These are phyloP conservation scores for Pterophyllum scalare DNA, from an alignment of 2,113 vertebrate species.

Conservation along the genomic window DNA sequence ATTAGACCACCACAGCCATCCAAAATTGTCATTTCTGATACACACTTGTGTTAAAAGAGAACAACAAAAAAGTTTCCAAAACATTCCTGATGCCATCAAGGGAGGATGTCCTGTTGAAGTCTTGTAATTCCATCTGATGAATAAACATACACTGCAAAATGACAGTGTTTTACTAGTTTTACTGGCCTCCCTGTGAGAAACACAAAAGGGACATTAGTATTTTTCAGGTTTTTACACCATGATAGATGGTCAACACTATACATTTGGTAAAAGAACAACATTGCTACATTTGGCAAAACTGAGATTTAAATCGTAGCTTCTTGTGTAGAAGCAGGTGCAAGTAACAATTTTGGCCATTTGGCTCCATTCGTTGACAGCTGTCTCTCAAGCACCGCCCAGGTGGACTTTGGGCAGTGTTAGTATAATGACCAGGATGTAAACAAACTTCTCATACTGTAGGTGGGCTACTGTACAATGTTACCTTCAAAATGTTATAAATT, in stretches of 20 bases:
- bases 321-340: not conserved
- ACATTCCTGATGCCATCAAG: not conserved
- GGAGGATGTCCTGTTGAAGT: not conserved
- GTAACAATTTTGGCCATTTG: not conserved
- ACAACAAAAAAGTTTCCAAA: not conserved
- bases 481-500: not conserved
- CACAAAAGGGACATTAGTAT: not conserved
- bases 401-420: not conserved
- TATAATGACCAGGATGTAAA: not conserved
- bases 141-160: not conserved
- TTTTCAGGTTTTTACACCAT: not conserved
- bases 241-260: not conserved
- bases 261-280: not conserved
- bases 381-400: not conserved
- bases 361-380: not conserved
- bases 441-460: not conserved
- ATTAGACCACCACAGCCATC: not conserved
- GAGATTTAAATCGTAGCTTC: not conserved
- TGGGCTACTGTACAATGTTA: not conserved
- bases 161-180: not conserved
- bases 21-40: no score
- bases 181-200: not conserved
- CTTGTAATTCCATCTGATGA: not conserved
- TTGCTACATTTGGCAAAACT: not conserved
- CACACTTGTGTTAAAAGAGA: not conserved